phyloP scores from a whole-genome alignment of 1,140 invertebrate genomes.

The Harlomillsia oculata region DNA sequence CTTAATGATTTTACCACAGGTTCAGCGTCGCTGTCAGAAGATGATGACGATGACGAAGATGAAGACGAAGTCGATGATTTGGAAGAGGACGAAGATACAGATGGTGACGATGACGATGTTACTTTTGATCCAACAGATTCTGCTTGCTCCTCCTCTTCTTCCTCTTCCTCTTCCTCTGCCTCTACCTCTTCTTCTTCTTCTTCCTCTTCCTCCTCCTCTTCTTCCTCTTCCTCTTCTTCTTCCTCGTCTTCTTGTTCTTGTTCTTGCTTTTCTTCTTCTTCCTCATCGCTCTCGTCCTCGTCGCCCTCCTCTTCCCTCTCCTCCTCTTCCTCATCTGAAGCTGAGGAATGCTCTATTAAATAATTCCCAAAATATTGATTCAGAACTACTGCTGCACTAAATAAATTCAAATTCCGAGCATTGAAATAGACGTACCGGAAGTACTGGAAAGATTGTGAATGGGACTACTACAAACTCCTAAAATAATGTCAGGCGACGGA shows the following conservation, averaged over 20 bases:
- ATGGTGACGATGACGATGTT: neutral
- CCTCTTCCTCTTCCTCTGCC: no score
- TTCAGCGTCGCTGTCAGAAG: neutral
- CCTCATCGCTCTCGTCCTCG: neutral
- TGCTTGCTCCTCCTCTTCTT: no score
- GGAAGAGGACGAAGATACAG: neutral
- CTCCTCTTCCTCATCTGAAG: neutral
- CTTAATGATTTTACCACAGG: constrained; percentile 21
- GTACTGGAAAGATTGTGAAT: no score
- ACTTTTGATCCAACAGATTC: no score
- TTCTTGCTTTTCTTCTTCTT: neutral
- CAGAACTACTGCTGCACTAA: neutral
- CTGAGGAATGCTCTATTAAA: no score
- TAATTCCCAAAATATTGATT: neutral
- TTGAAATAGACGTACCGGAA: neutral
- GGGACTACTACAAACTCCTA: constrained; percentile 18
- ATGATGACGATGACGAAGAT: neutral
- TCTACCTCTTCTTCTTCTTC: no score
- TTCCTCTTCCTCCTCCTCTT: no score
- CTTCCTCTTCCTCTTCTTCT: no score
- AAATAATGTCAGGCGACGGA: constrained; percentile 35
- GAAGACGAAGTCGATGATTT: constrained; percentile 9
- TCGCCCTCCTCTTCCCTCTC: constrained; percentile 1
- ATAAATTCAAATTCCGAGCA: neutral
- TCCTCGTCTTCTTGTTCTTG: no score